Conservation (phyloP, 2,888 invertebrate species). For the Eumacrocentrus americanus region DNA sequence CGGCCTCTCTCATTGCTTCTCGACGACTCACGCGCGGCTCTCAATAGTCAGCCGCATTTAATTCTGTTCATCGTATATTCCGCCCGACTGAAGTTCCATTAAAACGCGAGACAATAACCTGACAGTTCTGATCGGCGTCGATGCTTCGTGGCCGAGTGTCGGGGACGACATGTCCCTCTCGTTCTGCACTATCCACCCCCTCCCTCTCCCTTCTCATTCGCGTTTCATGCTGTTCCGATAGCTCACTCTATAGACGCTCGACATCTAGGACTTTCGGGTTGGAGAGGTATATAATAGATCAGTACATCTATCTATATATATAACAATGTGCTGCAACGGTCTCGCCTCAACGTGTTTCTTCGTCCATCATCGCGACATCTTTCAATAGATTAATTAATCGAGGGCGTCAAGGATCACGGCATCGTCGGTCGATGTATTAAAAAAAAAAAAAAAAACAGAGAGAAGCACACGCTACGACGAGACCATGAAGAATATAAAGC, state of each 20-base stretch:
- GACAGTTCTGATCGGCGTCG: constrained; percentile 57
- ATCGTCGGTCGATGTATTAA: too few relatives aligned
- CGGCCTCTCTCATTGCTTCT: constrained; percentile 15
- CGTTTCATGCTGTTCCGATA: constrained; percentile 6
- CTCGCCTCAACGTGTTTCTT: too few relatives aligned
- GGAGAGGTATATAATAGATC: background rate
- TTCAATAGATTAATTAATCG: too few relatives aligned
- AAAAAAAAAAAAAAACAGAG: background rate
- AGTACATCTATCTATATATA: background rate
- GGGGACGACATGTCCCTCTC: constrained; percentile 18
- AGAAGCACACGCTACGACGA: constrained; percentile 15
- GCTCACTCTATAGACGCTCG: background rate
- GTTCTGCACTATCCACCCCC: constrained; percentile 9
- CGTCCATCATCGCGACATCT: too few relatives aligned
- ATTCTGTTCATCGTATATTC: constrained; percentile 52
- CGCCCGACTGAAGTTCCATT: constrained; percentile 56
- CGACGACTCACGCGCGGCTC: constrained; percentile 10
- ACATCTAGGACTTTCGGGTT: constrained; percentile 25
- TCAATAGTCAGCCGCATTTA: constrained; percentile 42
- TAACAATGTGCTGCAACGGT: too few relatives aligned
- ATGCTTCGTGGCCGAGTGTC: constrained; percentile 31
- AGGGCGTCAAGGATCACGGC: too few relatives aligned
- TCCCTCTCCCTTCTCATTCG: constrained; percentile 9
- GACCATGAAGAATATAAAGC: constrained; percentile 23
- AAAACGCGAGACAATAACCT: constrained; percentile 59